Evolutionary conservation across 2,888 invertebrate genomes (phyloP).

Genomic region (Volucella zonaria): DNA sequence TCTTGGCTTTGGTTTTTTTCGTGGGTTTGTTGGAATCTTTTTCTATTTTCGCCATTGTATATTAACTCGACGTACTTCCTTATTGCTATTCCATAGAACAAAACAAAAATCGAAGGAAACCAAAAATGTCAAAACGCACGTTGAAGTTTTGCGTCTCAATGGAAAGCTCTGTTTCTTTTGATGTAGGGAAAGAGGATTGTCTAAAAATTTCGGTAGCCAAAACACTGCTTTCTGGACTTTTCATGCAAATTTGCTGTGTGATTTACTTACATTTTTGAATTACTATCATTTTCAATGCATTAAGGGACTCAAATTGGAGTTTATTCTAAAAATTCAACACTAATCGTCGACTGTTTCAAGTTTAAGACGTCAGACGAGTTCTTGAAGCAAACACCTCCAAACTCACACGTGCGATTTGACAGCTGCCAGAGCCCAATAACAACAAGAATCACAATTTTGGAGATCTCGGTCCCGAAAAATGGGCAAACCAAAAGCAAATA

Average conservation of each 20-base stretch:
- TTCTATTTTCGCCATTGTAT: slow-evolving; percentile 49
- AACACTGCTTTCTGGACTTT: no score
- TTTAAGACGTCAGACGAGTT: no score
- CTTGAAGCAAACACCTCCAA: no score
- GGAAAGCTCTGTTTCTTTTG: neutral
- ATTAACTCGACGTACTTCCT: neutral
- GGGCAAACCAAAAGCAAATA: slow-evolving; percentile 68
- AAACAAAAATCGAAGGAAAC: slow-evolving; percentile 27
- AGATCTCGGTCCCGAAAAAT: slow-evolving; percentile 11
- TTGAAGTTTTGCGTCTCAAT: neutral
- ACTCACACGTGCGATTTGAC: slow-evolving; percentile 45
- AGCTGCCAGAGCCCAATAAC: neutral
- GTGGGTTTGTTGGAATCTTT: slow-evolving; percentile 34
- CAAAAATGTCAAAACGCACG: slow-evolving; percentile 1
- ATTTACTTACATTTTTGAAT: no score
- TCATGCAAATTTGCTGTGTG: no score
- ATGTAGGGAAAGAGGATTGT: no score
- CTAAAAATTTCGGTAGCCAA: neutral
- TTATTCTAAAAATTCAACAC: no score
- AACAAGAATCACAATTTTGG: neutral
- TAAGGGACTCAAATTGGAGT: no score
- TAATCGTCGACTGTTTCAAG: no score
- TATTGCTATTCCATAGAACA: neutral
- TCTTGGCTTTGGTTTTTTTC: slow-evolving; percentile 76
- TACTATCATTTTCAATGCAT: no score